Evolutionary conservation across 2,888 invertebrate genomes (phyloP).

Genomic region (Zootermopsis nevadensis): DNA sequence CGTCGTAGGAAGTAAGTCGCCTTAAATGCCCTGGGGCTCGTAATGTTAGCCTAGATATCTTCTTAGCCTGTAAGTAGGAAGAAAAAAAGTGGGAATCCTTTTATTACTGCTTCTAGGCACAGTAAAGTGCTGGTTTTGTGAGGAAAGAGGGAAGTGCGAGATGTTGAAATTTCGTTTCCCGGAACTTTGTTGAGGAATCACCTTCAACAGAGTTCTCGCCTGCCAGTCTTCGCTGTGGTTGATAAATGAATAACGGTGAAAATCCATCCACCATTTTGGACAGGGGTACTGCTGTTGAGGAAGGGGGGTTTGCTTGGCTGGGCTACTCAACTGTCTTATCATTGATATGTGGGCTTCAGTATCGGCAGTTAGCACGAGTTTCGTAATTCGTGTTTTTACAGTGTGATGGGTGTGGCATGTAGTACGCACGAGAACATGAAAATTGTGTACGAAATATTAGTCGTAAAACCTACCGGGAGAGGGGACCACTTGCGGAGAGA

Average conservation of each 20-base stretch:
- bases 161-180: not conserved
- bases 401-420: no score
- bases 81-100: not conserved
- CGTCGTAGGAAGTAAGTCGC: no score
- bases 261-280: conserved; percentile 34
- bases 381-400: no score
- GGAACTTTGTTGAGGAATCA: conserved; percentile 22
- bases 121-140: not conserved
- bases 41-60: not conserved
- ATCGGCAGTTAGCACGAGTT: no score
- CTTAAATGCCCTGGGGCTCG: not conserved
- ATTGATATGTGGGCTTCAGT: no score
- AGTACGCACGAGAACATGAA: no score
- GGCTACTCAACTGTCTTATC: not conserved
- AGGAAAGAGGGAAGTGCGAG: not conserved
- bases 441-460: no score
- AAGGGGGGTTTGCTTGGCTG: not conserved
- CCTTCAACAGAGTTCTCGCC: conserved; percentile 1
- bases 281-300: not conserved
- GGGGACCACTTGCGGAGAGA: no score
- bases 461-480: no score
- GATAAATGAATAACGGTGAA: conserved; percentile 29
- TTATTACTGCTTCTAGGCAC: not conserved
- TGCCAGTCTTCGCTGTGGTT: conserved; percentile 10
- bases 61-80: not conserved